These are phyloP conservation scores for Tragopan temminckii DNA, from an alignment of 2,797 vertebrate genomes.

Conservation along the genomic window DNA sequence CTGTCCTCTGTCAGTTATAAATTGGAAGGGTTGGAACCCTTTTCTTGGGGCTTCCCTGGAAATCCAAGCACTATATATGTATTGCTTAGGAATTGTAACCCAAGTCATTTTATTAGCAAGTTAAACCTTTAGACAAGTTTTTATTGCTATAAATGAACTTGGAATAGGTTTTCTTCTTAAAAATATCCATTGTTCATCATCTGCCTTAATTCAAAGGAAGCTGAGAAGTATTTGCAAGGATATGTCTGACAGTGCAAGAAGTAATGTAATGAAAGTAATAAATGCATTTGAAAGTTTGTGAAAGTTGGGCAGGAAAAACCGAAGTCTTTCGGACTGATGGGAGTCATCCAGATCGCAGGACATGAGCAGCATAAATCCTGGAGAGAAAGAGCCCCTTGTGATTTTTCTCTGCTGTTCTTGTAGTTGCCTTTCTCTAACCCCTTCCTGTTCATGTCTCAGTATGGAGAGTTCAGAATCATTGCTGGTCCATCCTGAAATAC, in stretches of 20 bases:
- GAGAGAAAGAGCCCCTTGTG: background rate
- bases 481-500: background rate
- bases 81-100: background rate
- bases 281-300: background rate
- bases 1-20: conserved; percentile 28
- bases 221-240: background rate
- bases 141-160: background rate
- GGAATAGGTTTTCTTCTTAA: background rate
- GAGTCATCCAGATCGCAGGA: background rate
- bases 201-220: background rate
- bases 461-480: background rate
- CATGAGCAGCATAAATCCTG: rapidly evolving
- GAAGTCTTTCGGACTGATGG: background rate
- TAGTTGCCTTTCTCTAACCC: background rate
- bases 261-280: background rate
- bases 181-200: background rate
- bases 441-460: background rate
- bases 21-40: background rate
- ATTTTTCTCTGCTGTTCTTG: background rate
- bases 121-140: background rate
- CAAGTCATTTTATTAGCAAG: background rate
- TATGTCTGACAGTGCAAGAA: background rate
- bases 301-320: background rate
- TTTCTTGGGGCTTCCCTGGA: background rate
- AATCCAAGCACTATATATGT: background rate